These are phyloP conservation scores for Pocillopora damicornis DNA, from an alignment of 64 coral and sea anemone genomes.

Conservation along the genomic window DNA sequence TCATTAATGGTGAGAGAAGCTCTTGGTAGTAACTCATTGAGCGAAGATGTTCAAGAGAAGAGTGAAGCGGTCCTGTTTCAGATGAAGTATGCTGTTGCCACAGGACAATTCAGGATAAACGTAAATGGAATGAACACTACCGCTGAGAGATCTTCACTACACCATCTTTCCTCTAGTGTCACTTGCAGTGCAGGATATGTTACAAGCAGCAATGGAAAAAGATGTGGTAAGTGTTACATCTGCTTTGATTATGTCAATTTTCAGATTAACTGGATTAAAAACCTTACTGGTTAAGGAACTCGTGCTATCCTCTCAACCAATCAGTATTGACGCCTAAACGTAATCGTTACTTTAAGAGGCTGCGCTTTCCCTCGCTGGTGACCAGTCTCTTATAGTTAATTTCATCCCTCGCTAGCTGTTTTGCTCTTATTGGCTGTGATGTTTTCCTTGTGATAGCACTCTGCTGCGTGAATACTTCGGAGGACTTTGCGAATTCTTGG, in stretches of 20 bases:
- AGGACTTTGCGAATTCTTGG: not conserved
- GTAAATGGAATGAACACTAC: conserved; percentile 26
- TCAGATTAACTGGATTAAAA: too few relatives aligned
- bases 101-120: conserved; percentile 17
- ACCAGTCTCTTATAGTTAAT: too few relatives aligned
- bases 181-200: conserved; percentile 29
- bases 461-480: too few relatives aligned
- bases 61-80: conserved; percentile 46
- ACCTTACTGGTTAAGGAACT: not conserved
- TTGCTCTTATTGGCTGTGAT: too few relatives aligned
- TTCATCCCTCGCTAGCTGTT: too few relatives aligned
- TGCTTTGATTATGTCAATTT: not conserved
- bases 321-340: too few relatives aligned
- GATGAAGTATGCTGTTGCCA: conserved; percentile 23
- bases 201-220: not conserved
- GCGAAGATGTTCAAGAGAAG: conserved; percentile 11
- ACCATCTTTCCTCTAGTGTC: conserved; percentile 2
- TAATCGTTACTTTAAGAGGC: too few relatives aligned
- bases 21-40: not conserved
- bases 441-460: too few relatives aligned
- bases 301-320: not conserved
- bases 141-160: conserved; percentile 33
- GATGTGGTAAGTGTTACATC: conserved; percentile 39
- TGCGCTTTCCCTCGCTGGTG: too few relatives aligned
- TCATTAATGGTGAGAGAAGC: not conserved